Evolutionary conservation across 1,140 invertebrate genomes (phyloP), one percentile per base, ranked within the genome.

Genomic region (Drosophila miranda): DNA sequence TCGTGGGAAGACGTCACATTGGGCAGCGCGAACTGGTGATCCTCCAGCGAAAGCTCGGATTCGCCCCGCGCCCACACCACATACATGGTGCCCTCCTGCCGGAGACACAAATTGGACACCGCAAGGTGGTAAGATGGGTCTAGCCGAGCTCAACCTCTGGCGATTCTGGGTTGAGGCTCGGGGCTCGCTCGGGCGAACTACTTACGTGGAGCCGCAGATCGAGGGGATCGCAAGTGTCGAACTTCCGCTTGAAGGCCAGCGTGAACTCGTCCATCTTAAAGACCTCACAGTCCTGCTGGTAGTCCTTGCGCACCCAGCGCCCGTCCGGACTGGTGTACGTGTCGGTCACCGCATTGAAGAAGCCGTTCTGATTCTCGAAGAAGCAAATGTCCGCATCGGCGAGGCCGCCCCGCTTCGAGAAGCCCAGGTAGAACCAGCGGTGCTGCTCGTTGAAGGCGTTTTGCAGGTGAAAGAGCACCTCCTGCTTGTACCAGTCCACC

Each of bases 171-270:
- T 1, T 19, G 19, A 19, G 19, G 19, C 1, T 19, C 19, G 19
- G 19, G 19, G 19, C 2, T 19, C 1, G 3, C 16, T 16, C 16
- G 16, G 0, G 16, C 4, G n/a, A 26, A 48, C n/a, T 7, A 77
- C 91, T 92, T 91, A 96, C 96, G 92, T 98, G 95, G 57, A 99
- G 95, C 1, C 96, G 90, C 79, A 99, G 97, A 92, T 99, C 98
- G 16, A 95, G 91, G 9, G 93, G 91, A 90, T 99, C 98, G 87
- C 98, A 99, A 6, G 98, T 99, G 71, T 98, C 96, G 82, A 99
- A 98, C 87, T 95, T 94, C 57, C 97, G 92, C 3, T 93, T 92
- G 83, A 97, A 98, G 1, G 94, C 93, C 84, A 98, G 92, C 4
- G 93, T 80, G 63, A 94, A 93, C 38, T 92, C 91, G 66, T 93